A percentile compares a stretch with the other conserved stretches of the same genome.
Conservation (phyloP, 2,888 invertebrate genomes). For the Cerastoderma edule region DNA sequence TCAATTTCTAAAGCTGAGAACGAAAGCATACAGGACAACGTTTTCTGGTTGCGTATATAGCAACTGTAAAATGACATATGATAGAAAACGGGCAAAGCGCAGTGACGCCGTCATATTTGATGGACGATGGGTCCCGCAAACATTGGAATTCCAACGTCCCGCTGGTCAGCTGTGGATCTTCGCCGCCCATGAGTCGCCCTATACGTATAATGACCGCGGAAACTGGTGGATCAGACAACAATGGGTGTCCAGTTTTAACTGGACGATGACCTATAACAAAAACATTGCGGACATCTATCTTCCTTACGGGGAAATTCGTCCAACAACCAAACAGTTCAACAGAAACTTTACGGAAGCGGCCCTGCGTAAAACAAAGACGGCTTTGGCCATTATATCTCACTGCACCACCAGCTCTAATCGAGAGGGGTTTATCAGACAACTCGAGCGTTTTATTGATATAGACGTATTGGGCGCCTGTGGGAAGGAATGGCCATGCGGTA, state of each 20-base stretch:
- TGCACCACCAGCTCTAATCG: slow-evolving; percentile 34
- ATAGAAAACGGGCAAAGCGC: slow-evolving; percentile 11
- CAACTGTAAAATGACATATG: slow-evolving; percentile 45
- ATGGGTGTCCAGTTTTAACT: slow-evolving; percentile 51
- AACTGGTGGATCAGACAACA: slow-evolving; percentile 29
- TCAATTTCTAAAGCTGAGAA: slow-evolving; percentile 31
- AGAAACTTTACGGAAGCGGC: slow-evolving; percentile 41
- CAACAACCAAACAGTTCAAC: slow-evolving; percentile 10
- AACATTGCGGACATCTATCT: slow-evolving; percentile 45
- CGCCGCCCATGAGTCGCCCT: slow-evolving; percentile 50
- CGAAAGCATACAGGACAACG: slow-evolving; percentile 19
- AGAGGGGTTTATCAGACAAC: slow-evolving; percentile 32
- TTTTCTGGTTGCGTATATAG: slow-evolving; percentile 43
- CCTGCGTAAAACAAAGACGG: slow-evolving; percentile 33
- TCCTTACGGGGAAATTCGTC: slow-evolving; percentile 50
- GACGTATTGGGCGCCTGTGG: slow-evolving; percentile 45
- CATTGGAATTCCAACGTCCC: slow-evolving; percentile 27
- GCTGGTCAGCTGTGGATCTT: slow-evolving; percentile 53
- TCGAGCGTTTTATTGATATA: slow-evolving; percentile 43
- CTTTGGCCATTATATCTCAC: slow-evolving; percentile 47
- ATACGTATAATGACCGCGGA: slow-evolving; percentile 25
- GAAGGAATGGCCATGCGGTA: slow-evolving; percentile 35
- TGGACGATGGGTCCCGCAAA: slow-evolving; percentile 37
- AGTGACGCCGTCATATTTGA: slow-evolving; percentile 55
- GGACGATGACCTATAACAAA: slow-evolving; percentile 58